A percentile compares a stretch with the other conserved stretches of the same genome.
Evolutionary conservation across 2,888 invertebrate species (phyloP).

Genomic region (Xestobium rufovillosum): DNA sequence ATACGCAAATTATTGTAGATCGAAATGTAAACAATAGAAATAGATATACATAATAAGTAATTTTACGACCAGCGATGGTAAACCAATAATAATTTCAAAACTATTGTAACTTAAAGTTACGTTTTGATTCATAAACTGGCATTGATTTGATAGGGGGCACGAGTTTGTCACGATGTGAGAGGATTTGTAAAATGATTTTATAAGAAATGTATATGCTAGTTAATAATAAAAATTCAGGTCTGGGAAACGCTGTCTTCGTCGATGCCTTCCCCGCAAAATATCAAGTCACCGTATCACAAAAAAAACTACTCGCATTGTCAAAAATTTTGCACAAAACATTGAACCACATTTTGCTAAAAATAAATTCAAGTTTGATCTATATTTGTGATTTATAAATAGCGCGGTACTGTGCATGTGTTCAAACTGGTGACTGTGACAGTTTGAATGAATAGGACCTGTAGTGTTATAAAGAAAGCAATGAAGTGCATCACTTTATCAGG

Average conservation of each 20-base stretch:
- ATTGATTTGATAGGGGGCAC: constrained; percentile 25
- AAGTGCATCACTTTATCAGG: too few relatives aligned
- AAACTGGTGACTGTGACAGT: constrained; percentile 1
- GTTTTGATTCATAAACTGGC: constrained; percentile 20
- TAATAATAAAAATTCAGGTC: constrained; percentile 43
- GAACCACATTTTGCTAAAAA: constrained; percentile 1
- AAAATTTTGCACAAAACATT: background rate
- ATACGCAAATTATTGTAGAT: constrained; percentile 27
- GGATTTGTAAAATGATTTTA: constrained; percentile 38
- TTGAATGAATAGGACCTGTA: too few relatives aligned
- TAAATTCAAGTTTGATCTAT: constrained; percentile 1
- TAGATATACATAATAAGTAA: constrained; percentile 12
- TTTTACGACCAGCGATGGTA: constrained; percentile 25
- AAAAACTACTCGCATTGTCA: background rate
- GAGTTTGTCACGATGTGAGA: constrained; percentile 24
- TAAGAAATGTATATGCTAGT: constrained; percentile 42
- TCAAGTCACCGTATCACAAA: background rate
- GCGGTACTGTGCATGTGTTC: background rate
- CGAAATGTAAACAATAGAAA: constrained; percentile 24
- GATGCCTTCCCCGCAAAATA: too few relatives aligned
- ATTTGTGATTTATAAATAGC: background rate
- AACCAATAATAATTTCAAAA: constrained; percentile 20
- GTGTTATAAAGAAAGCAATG: too few relatives aligned
- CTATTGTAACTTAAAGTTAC: constrained; percentile 8
- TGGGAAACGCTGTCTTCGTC: constrained; percentile 37